Conservation (phyloP, 2,797 vertebrate species). For the Lutjanus argentimaculatus region DNA sequence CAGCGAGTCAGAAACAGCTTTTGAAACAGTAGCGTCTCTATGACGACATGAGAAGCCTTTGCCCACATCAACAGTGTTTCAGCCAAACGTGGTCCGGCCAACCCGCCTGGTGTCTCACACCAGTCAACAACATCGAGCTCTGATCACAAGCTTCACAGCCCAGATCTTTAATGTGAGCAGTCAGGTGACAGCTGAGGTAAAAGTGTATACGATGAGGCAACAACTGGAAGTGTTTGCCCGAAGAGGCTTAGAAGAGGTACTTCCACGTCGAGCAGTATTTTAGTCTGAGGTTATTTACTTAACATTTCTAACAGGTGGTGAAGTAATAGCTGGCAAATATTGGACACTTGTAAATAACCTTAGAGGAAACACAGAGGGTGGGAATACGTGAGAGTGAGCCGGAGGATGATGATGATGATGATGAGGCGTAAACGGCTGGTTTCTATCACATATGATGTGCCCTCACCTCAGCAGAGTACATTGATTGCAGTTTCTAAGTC, state of each 20-base stretch:
- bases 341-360: constrained; percentile 4
- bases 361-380: constrained; percentile 4
- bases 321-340: constrained; percentile 57
- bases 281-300: constrained; percentile 29
- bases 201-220: not conserved
- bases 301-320: constrained; percentile 39
- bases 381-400: not conserved
- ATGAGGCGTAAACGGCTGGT: not conserved
- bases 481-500: no score
- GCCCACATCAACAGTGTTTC: constrained; percentile 52
- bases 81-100: constrained; percentile 15
- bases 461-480: not conserved
- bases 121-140: not conserved
- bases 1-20: constrained; percentile 39
- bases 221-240: constrained; percentile 22
- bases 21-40: constrained; percentile 55
- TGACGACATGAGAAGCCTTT: constrained; percentile 42
- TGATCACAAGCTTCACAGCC: not conserved
- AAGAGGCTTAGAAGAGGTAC: constrained; percentile 5
- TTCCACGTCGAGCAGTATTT: constrained; percentile 36
- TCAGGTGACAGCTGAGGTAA: not conserved
- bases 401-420: not conserved
- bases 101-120: not conserved
- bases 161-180: not conserved
- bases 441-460: not conserved